Conservation (phyloP, 2,888 invertebrate species). For the Amitus sp. region DNA sequence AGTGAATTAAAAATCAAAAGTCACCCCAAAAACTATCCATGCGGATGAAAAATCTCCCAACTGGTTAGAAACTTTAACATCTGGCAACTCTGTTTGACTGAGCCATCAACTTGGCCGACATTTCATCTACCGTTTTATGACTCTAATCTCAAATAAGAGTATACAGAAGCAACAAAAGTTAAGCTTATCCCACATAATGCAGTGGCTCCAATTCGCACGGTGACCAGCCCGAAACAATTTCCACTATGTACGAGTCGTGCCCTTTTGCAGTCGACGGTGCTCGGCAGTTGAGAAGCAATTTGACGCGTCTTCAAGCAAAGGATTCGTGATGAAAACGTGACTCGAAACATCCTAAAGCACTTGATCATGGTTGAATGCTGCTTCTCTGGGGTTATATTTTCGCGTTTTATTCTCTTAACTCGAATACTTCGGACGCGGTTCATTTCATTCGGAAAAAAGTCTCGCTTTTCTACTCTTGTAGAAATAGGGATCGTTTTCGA, state of each 20-base stretch:
- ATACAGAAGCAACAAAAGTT: constrained; percentile 16
- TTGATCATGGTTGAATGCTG: constrained; percentile 16
- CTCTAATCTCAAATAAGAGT: constrained; percentile 30
- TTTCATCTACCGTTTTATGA: constrained; percentile 27
- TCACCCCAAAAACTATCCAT: too few relatives aligned
- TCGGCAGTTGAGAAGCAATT: constrained; percentile 47
- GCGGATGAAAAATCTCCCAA: too few relatives aligned
- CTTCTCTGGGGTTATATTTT: not conserved
- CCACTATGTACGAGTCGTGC: constrained; percentile 18
- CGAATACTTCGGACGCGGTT: too few relatives aligned
- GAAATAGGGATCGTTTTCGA: not conserved
- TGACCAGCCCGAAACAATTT: constrained; percentile 32
- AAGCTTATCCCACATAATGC: constrained; percentile 24
- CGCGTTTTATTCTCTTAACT: not conserved
- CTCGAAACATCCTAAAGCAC: constrained; percentile 26
- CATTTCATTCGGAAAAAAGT: too few relatives aligned
- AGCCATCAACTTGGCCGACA: constrained; percentile 37
- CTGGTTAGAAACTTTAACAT: too few relatives aligned
- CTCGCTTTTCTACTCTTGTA: too few relatives aligned
- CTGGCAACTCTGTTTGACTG: too few relatives aligned
- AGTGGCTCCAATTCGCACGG: constrained; percentile 29
- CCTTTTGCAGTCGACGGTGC: constrained; percentile 33
- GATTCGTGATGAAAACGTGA: constrained; percentile 31
- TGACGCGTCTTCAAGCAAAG: constrained; percentile 41
- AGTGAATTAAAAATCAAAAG: too few relatives aligned